Base-by-base conservation (phyloP, 1,140 invertebrate genomes). In the Drosophila malerkotliana region DNA sequence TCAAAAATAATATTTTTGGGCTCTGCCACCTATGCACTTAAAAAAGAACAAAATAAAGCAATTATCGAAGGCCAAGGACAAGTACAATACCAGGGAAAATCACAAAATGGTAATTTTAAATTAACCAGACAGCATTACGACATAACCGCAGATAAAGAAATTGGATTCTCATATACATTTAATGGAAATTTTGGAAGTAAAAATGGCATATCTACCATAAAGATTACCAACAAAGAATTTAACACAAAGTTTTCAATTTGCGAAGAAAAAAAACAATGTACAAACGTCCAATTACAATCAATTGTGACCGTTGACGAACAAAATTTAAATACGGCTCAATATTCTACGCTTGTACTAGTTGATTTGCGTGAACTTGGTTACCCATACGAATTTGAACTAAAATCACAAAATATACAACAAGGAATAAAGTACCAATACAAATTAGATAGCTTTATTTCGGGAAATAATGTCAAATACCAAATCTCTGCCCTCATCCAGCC, bases 191-290 rank as follows among this genome's bases (percentile, higher is more conserved):
- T 94, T 62, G 93, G 93, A 28, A 90, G 92, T 0, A 93, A 92
- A 21, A 93, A 93, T 12, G 88, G 93, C 7, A 90, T 95, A 15
- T 93, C 94, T 0, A 95, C 96, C 71, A 89, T 94, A 1, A 95
- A 95, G 66, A 78, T 95, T 6, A 95, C 95, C 26, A 95, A 96
- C 82, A 93, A 95, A 59, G 94, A 95, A 64, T 94, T 95, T 67
- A 94, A 95, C 74, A 92, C 94, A 4, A 94, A 95, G 30, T 93
- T 94, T 45, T 95, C 95, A 4, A 95, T 95, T 87, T 96, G 96
- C 84, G 95, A 96, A 61, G 94, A 96, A 82, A 96, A 94, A 88
- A 96, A 96, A 66, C 94, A 96, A 68, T 96, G 96, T 77, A 94
- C 95, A 2, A 94, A 96, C 71, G 93, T 95, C 37, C 95, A 96